These are phyloP conservation scores for Cartodere bifasciata DNA, from an alignment of 2,888 invertebrate species.

Conservation along the genomic window DNA sequence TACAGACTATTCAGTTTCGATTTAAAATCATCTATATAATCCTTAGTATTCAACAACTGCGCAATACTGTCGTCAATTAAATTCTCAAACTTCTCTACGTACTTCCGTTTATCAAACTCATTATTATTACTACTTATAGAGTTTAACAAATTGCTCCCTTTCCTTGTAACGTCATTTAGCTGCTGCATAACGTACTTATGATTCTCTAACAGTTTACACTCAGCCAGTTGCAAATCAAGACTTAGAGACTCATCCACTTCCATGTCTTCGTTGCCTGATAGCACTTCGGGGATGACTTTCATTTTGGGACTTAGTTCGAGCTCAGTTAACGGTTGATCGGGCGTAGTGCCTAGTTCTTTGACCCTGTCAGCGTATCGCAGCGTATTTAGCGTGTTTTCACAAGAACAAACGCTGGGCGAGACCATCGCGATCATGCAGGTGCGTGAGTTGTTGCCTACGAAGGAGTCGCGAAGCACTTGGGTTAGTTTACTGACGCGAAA, in stretches of 20 bases:
- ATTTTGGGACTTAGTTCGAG: too few species aligned
- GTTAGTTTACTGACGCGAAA: constrained; percentile 96
- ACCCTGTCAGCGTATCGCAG: constrained; percentile 95
- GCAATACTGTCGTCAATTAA: constrained; percentile 64
- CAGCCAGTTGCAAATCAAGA: constrained; percentile 77
- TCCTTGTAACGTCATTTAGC: constrained; percentile 53
- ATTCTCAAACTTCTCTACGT: constrained; percentile 74
- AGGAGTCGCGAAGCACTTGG: constrained; percentile 88
- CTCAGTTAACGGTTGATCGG: constrained; percentile 32
- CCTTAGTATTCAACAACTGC: constrained; percentile 48
- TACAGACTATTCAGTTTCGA: constrained; percentile 43
- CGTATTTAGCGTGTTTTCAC: constrained; percentile 96
- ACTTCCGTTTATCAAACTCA: constrained; percentile 87
- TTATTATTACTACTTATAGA: constrained; percentile 78
- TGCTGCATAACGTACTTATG: constrained; percentile 66
- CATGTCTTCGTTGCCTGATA: too few species aligned
- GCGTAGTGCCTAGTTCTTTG: constrained; percentile 80
- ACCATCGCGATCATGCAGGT: constrained; percentile 99
- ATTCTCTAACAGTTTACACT: constrained; percentile 51
- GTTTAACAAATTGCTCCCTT: constrained; percentile 57
- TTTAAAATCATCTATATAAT: constrained; percentile 64
- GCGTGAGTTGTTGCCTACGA: constrained; percentile 93
- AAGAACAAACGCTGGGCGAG: constrained; percentile 89
- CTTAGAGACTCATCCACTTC: too few species aligned
- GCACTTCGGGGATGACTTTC: too few species aligned